Base-by-base conservation (phyloP, 2,113 vertebrate species). In the Solea senegalensis region DNA sequence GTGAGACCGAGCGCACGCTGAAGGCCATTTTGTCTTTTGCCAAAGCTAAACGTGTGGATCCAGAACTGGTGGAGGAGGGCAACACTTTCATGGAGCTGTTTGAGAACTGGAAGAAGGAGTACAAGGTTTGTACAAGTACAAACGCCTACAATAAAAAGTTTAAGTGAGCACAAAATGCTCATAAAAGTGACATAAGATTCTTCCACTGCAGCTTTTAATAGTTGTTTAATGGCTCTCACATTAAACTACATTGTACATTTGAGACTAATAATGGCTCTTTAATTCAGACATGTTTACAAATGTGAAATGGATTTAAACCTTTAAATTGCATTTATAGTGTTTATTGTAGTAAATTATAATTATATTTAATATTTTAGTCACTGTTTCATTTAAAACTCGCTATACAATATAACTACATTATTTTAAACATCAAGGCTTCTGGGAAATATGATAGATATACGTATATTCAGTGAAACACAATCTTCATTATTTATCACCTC, bases 31-130 rank as follows among this genome's bases (percentile, higher is more conserved):
- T 99, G 9, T 94, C 96, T 46, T 99, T 98, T 79, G 95, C 95
- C 70, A 97, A 96, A 86, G 91, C 91, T 10, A 96, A 96, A 52
- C 94, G 97, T 9, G 88, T 98, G 84, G 95, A 97, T 69, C 58
- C 39, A 45, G 93, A 91, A 53, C 86, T 97, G 60, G 90, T 94
- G 7, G 98, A 99, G 89, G 96, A 98, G 84, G 97, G 97, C 44
- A 96, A 91, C 43, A 14, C 85, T 6, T 97, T 97, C 74, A 95
- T 99, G 95, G 98, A 99, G 63, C 95, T 99, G 57, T 98, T 96
- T 77, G 98, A 99, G 89, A 94, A 92, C 1, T 98, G 97, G 97
- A 99, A 98, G 87, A 99, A 99, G 66, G 98, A 99, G 86, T 99
- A 99, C 86, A 99, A 99, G 96, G 97, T 98, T 72, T 48, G 41